Percentiles rank a stretch among this genome's conserved stretches.
Conservation (phyloP, 2,113 vertebrate species). For the Taurulus bubalis region DNA sequence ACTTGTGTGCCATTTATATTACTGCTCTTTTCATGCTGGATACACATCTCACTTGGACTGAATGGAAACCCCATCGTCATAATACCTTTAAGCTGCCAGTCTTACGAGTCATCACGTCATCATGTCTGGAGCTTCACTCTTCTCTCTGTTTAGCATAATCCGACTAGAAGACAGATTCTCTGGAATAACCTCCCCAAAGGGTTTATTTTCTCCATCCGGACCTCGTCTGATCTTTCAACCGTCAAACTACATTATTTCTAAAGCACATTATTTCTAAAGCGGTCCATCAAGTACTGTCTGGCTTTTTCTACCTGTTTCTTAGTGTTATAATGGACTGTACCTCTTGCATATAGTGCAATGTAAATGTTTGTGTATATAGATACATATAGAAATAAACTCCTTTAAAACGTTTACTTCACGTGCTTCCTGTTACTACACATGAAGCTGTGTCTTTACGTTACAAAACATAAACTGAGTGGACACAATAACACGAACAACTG, state of each 20-base stretch:
- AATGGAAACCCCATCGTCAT: neutral
- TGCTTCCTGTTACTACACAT: conserved; percentile 1
- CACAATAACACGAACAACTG: neutral
- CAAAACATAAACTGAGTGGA: neutral
- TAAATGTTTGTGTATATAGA: conserved; percentile 82
- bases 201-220: conserved; percentile 26
- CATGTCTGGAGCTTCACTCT: conserved; percentile 15
- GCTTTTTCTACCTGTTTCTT: conserved; percentile 60
- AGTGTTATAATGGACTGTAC: conserved; percentile 70
- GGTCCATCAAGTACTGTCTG: conserved; percentile 46
- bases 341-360: conserved; percentile 72
- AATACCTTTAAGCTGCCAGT: conserved; percentile 23
- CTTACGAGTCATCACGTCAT: conserved; percentile 34
- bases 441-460: neutral
- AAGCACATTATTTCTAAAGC: conserved; percentile 51
- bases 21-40: conserved; percentile 45
- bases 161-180: neutral
- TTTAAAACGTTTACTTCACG: conserved; percentile 55
- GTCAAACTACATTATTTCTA: conserved; percentile 26
- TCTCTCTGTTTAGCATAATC: neutral
- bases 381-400: conserved; percentile 72
- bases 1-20: conserved; percentile 60
- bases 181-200: conserved; percentile 14
- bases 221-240: conserved; percentile 14
- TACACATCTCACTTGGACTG: conserved; percentile 18